Percentiles rank a stretch among this genome's conserved stretches.
Evolutionary conservation across 2,797 vertebrate species (phyloP).

Genomic region (Tenualosa ilisha): DNA sequence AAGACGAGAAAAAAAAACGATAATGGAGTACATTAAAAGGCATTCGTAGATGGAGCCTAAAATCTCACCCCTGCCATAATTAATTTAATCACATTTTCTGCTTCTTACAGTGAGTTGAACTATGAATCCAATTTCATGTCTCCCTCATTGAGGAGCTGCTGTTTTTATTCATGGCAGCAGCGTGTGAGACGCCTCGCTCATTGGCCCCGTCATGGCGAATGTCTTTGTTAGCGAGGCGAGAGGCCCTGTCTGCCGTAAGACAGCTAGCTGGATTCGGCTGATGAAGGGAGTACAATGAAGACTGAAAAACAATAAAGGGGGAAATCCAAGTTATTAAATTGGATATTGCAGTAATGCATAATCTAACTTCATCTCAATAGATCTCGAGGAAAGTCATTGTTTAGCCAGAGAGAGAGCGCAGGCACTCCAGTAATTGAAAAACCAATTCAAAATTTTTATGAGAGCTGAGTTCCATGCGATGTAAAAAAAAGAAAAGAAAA

Average conservation of each 20-base stretch:
- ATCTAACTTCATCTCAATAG: conserved; percentile 75
- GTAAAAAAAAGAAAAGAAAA: conserved; percentile 48
- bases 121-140: conserved; percentile 70
- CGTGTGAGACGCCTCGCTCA: conserved; percentile 51
- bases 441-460: conserved; percentile 79
- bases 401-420: conserved; percentile 69
- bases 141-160: conserved; percentile 60
- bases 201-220: conserved; percentile 62
- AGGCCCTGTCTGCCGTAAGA: conserved; percentile 54
- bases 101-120: conserved; percentile 66
- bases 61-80: conserved; percentile 66
- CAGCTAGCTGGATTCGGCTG: conserved; percentile 63
- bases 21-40: conserved; percentile 68
- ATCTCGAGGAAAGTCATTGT: conserved; percentile 77
- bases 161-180: conserved; percentile 62
- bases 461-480: conserved; percentile 62
- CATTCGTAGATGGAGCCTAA: conserved; percentile 61
- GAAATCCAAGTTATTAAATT: conserved; percentile 81
- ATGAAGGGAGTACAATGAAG: conserved; percentile 74
- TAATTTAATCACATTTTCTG: conserved; percentile 73
- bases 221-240: conserved; percentile 64
- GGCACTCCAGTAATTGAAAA: conserved; percentile 80
- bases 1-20: conserved; percentile 46
- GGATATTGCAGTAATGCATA: conserved; percentile 79
- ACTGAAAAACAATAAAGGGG: conserved; percentile 77